Percentiles rank a stretch among this genome's conserved stretches.
Evolutionary conservation across 2,888 invertebrate species (phyloP).

Genomic region (Eurytoma californica): DNA sequence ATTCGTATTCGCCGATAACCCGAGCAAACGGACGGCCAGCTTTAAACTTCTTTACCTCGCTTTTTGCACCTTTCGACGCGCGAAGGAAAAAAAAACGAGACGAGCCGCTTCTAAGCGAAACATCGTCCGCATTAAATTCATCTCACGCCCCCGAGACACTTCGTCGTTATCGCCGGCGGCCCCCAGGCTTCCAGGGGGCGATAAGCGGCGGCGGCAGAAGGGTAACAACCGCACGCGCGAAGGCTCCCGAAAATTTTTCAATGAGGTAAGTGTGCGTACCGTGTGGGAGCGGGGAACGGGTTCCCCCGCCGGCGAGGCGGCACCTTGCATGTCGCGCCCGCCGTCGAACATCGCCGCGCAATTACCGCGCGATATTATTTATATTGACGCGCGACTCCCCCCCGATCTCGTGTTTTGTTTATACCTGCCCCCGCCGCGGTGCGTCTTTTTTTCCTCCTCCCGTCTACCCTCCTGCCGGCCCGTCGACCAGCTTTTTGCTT

Average conservation of each 20-base stretch:
- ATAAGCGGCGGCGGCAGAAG: neutral
- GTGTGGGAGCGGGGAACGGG: neutral
- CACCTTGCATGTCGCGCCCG: constrained; percentile 58
- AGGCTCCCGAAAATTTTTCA: constrained; percentile 52
- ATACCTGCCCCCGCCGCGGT: constrained; percentile 54
- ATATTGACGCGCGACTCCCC: constrained; percentile 57
- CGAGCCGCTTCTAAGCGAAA: no score
- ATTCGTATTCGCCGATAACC: no score
- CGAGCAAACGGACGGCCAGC: no score
- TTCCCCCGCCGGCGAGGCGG: constrained; percentile 46
- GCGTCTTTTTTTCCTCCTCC: constrained; percentile 53
- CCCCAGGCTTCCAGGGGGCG: neutral
- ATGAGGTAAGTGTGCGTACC: constrained; percentile 17
- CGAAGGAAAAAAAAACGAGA: no score
- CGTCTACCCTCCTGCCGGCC: constrained; percentile 57
- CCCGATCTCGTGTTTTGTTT: constrained; percentile 49
- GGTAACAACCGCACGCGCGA: neutral
- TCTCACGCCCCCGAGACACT: neutral
- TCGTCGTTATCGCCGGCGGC: constrained; percentile 9
- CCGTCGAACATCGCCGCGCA: constrained; percentile 45
- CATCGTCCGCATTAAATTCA: no score
- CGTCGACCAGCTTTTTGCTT: constrained; percentile 47
- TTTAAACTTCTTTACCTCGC: no score
- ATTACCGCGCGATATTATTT: constrained; percentile 64
- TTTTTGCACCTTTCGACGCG: no score